phyloP scores from a whole-genome alignment of 2,797 vertebrate genomes.

The Trachurus trachurus region DNA sequence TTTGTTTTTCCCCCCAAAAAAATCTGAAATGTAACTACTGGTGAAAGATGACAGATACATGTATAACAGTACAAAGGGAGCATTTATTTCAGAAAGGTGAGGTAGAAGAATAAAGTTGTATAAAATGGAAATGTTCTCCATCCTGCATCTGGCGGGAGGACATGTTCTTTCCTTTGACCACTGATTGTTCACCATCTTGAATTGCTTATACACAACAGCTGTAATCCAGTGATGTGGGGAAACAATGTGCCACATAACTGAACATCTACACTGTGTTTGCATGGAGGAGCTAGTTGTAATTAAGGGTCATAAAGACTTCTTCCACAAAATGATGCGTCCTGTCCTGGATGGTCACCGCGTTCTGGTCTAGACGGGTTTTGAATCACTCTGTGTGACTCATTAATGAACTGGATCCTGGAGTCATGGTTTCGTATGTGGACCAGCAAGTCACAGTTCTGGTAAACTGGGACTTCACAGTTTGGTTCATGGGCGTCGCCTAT shows the following conservation, averaged over 20 bases:
- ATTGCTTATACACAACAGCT: not conserved
- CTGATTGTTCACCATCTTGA: slow-evolving; percentile 17
- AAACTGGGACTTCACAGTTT: slow-evolving; percentile 11
- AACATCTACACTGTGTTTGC: not conserved
- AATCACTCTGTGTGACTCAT: slow-evolving; percentile 77
- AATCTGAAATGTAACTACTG: too few species aligned
- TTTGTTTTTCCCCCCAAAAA: too few species aligned
- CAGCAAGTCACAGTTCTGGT: slow-evolving; percentile 48
- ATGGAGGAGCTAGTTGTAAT: not conserved
- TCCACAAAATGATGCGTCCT: slow-evolving; percentile 22
- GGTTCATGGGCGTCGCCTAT: not conserved
- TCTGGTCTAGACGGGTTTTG: slow-evolving; percentile 75
- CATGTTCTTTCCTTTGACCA: not conserved
- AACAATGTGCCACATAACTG: not conserved
- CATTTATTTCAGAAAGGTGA: too few species aligned
- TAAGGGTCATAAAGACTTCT: not conserved
- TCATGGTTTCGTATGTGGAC: slow-evolving; percentile 33
- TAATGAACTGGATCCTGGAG: slow-evolving; percentile 28
- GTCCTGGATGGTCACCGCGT: slow-evolving; percentile 4
- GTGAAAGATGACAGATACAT: too few species aligned
- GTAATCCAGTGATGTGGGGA: not conserved
- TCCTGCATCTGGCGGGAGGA: not conserved
- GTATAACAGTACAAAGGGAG: too few species aligned
- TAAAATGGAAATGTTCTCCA: too few species aligned
- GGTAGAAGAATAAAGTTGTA: too few species aligned